These are phyloP conservation scores for Pelodytes ibericus DNA, from an alignment of 2,797 vertebrate genomes.

Conservation along the genomic window DNA sequence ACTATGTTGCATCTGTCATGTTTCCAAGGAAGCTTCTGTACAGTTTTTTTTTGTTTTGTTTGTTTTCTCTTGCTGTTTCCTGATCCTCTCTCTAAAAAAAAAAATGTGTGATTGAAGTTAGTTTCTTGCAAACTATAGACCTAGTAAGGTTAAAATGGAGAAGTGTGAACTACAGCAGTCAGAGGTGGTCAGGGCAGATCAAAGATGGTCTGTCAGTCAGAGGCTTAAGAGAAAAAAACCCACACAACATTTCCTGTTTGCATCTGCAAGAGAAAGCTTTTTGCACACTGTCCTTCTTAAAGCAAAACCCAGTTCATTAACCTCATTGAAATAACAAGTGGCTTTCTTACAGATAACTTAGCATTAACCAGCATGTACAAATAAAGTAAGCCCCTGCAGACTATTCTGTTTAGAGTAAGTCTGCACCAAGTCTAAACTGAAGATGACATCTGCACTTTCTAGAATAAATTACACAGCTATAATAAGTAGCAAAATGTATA, in stretches of 20 bases:
- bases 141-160: not conserved
- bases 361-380: constrained; percentile 31
- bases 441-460: constrained; percentile 37
- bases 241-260: constrained; percentile 48
- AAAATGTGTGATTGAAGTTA: not conserved
- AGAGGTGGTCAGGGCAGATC: constrained; percentile 30
- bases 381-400: constrained; percentile 42
- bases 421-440: constrained; percentile 43
- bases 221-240: constrained; percentile 6
- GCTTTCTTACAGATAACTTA: not conserved
- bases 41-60: not conserved
- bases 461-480: constrained; percentile 30
- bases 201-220: not conserved
- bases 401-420: constrained; percentile 39
- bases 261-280: constrained; percentile 10
- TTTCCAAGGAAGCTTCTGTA: not conserved
- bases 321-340: constrained; percentile 32
- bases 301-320: constrained; percentile 13
- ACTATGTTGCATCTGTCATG: not conserved
- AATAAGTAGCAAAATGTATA: constrained; percentile 10
- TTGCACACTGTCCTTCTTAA: constrained; percentile 24
- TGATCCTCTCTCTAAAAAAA: constrained; percentile 15
- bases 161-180: not conserved
- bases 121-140: not conserved
- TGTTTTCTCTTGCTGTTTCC: constrained; percentile 9